Percentiles rank a stretch among this genome's conserved stretches.
phyloP scores from a whole-genome alignment of 1,140 invertebrate genomes.

The Diabrotica undecimpunctata region DNA sequence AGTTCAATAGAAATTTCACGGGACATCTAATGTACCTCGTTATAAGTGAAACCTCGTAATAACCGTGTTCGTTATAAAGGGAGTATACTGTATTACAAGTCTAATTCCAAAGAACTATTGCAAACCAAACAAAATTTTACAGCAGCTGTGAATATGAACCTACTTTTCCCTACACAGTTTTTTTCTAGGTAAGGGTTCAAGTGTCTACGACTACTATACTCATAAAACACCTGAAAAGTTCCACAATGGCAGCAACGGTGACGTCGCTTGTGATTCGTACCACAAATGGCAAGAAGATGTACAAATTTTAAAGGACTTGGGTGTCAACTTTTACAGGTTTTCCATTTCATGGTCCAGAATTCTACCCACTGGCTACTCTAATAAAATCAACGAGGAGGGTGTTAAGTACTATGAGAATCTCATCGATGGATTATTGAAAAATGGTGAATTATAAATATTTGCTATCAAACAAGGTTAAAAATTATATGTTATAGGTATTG shows the following conservation, averaged over 20 bases:
- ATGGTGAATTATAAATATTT: constrained; percentile 59
- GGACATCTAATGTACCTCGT: no score
- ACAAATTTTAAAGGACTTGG: constrained; percentile 48
- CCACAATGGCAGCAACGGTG: constrained; percentile 52
- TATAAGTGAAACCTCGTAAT: no score
- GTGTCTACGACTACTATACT: constrained; percentile 57
- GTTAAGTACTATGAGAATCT: constrained; percentile 63
- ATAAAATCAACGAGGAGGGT: constrained; percentile 57
- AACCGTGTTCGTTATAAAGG: no score
- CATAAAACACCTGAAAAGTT: constrained; percentile 53
- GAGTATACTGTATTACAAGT: no score
- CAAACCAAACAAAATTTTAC: no score
- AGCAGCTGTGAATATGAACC: no score
- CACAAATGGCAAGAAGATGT: constrained; percentile 57
- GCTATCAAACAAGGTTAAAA: no score
- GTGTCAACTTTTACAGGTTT: constrained; percentile 53
- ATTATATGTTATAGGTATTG: constrained; percentile 44
- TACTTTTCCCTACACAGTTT: background rate
- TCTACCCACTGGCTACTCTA: constrained; percentile 38
- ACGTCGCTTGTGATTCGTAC: constrained; percentile 58
- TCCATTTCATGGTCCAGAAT: constrained; percentile 59
- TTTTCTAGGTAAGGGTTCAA: constrained; percentile 48
- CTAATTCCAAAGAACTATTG: no score
- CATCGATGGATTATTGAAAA: constrained; percentile 55
- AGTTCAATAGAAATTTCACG: no score